Conservation (phyloP, 2,113 vertebrate species). For the Gymnarchus niloticus region DNA sequence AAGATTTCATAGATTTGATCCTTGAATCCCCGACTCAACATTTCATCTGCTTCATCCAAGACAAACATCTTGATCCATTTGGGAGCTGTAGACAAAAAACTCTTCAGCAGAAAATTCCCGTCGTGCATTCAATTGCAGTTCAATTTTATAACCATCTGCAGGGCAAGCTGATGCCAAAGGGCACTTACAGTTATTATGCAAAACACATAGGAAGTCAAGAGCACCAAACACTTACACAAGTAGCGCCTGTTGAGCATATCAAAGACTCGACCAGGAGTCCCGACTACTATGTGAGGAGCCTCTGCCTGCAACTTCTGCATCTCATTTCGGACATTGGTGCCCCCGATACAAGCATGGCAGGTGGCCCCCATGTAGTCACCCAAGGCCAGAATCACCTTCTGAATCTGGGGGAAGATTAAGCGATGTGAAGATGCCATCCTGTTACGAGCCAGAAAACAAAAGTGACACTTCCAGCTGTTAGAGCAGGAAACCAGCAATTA, state of each 20-base stretch:
- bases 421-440: neutral
- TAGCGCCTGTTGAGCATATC: conserved; percentile 81
- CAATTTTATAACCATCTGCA: conserved; percentile 8
- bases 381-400: conserved; percentile 80
- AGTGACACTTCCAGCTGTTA: neutral
- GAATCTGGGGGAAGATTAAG: conserved; percentile 57
- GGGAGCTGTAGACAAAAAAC: conserved; percentile 59
- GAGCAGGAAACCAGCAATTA: neutral
- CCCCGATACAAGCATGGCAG: conserved; percentile 82
- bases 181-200: conserved; percentile 24
- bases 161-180: conserved; percentile 25
- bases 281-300: conserved; percentile 80
- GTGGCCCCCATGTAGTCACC: conserved; percentile 86
- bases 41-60: conserved; percentile 87
- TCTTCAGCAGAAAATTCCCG: neutral
- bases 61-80: conserved; percentile 92
- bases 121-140: neutral
- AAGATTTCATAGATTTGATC: conserved; percentile 91
- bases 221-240: conserved; percentile 69
- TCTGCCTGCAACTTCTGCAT: conserved; percentile 83
- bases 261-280: conserved; percentile 80
- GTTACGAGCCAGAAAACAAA: conserved; percentile 10
- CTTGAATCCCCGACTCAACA: conserved; percentile 86
- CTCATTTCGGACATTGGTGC: conserved; percentile 81
- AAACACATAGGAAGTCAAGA: neutral